Percentiles rank a stretch among this genome's conserved stretches.
phyloP scores from a whole-genome alignment of 2,888 invertebrate species.

The Pecten maximus region DNA sequence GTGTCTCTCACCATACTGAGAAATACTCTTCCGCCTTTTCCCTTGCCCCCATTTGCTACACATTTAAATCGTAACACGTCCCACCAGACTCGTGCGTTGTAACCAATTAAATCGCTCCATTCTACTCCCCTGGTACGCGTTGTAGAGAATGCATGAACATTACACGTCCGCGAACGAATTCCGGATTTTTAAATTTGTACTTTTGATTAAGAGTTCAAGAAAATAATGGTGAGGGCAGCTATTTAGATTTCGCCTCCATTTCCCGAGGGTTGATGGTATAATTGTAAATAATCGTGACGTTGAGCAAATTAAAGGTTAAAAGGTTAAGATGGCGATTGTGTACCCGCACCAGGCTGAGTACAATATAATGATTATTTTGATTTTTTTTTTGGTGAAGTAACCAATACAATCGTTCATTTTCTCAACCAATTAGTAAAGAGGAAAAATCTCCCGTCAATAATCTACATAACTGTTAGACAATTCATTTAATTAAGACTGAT shows the following conservation, averaged over 20 bases:
- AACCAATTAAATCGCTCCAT: background rate
- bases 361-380: constrained; percentile 35
- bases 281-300: constrained; percentile 14
- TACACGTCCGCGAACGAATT: background rate
- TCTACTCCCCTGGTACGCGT: background rate
- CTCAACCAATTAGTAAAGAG: background rate
- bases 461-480: background rate
- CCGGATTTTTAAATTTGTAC: background rate
- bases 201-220: constrained; percentile 20
- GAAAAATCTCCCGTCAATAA: background rate
- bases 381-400: background rate
- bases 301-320: constrained; percentile 18
- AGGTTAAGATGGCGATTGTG: background rate
- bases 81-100: background rate
- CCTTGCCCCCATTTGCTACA: background rate
- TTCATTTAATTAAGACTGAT: background rate
- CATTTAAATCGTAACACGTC: background rate
- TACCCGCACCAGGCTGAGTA: background rate
- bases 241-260: background rate
- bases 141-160: background rate
- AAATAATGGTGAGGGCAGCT: constrained; percentile 7
- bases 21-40: background rate
- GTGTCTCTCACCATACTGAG: background rate
- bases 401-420: background rate
- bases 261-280: background rate